A percentile compares a stretch with the other conserved stretches of the same genome.
These are phyloP conservation scores for Pogona vitticeps DNA, from an alignment of 2,113 vertebrate species.

Conservation along the genomic window DNA sequence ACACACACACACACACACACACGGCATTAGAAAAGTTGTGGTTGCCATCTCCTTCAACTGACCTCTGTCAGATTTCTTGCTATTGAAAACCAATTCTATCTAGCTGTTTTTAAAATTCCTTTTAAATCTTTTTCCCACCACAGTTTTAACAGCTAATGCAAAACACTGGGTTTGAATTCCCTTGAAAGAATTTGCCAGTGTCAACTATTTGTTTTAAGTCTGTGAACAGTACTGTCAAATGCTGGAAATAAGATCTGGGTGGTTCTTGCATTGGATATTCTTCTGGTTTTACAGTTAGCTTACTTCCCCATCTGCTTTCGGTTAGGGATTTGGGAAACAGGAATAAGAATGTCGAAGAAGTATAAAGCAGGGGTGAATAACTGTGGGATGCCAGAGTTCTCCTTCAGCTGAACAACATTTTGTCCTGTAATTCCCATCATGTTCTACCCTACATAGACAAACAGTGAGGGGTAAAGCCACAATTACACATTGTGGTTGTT, in stretches of 20 bases:
- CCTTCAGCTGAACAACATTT: no score
- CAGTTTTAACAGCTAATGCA: fast-evolving
- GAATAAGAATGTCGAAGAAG: conserved; percentile 22
- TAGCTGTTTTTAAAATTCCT: background rate
- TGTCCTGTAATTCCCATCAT: no score
- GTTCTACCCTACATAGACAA: no score
- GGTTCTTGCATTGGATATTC: background rate
- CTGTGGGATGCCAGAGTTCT: no score
- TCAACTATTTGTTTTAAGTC: background rate
- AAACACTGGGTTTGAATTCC: background rate
- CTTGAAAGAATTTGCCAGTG: background rate
- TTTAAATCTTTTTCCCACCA: background rate
- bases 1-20: no score
- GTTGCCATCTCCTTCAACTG: background rate
- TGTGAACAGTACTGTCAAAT: background rate
- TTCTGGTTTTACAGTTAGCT: background rate
- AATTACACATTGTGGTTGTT: background rate
- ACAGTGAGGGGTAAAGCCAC: no score
- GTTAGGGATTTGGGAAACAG: conserved; percentile 15
- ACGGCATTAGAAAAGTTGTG: background rate
- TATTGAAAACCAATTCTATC: background rate
- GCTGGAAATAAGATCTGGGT: background rate
- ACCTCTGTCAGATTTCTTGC: background rate
- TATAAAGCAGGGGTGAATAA: background rate
- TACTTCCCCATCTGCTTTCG: conserved; percentile 49